Conservation (phyloP, 1,140 invertebrate species). For the Zaprionus vittiger region DNA sequence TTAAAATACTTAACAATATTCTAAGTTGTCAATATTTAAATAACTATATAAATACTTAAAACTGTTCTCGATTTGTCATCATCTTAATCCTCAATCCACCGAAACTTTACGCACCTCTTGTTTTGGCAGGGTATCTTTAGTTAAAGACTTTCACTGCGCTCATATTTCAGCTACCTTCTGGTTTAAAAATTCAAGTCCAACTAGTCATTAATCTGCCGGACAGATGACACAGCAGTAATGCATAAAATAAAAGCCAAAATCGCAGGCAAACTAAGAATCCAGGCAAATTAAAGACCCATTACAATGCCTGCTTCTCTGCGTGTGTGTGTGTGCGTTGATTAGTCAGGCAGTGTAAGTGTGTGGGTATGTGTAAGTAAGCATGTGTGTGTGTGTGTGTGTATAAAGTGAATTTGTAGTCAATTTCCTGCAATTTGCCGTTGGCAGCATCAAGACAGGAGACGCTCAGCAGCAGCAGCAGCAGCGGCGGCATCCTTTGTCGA, state of each 20-base stretch:
- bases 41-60: too few species aligned
- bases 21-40: too few species aligned
- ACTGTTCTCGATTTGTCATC: rapidly evolving
- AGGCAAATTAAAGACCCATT: conserved; percentile 31
- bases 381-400: conserved; percentile 26
- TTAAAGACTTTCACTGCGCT: not conserved
- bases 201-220: conserved; percentile 59
- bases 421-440: conserved; percentile 79
- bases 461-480: not conserved
- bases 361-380: conserved; percentile 48
- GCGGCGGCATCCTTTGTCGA: conserved; percentile 34
- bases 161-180: not conserved
- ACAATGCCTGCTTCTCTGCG: not conserved
- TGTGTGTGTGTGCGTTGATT: conserved; percentile 17
- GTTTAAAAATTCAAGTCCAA: conserved; percentile 45
- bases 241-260: conserved; percentile 43
- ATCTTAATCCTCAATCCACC: not conserved
- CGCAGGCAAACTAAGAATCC: conserved; percentile 56
- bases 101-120: not conserved
- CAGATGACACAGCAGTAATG: conserved; percentile 47
- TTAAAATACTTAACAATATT: too few species aligned
- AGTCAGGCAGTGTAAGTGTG: not conserved
- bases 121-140: not conserved
- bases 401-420: conserved; percentile 74
- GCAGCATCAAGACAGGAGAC: conserved; percentile 27